Base-by-base conservation (phyloP, 2,888 invertebrate species). In the Hoplodrina ambigua region DNA sequence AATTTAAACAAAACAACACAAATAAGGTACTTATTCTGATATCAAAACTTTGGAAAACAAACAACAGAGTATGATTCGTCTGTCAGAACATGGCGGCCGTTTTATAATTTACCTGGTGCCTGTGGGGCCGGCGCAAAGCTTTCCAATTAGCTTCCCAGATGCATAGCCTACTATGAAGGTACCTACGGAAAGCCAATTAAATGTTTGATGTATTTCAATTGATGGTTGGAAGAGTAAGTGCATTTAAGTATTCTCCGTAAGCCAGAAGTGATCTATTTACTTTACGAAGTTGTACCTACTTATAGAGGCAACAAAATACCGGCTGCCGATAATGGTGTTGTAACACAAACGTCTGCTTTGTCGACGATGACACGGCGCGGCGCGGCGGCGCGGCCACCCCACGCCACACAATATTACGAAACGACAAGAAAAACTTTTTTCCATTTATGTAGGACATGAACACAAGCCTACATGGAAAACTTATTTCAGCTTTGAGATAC, bases 311-410 rank as follows among this genome's bases (percentile, higher is more conserved):
- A 72, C 58, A 70, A 81, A 81, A 80, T 84, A 81, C 81, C 87
- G 80, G 87, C 83, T 88, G 88, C 71, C 75, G 79, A 87, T 87
- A 88, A 88, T 86, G 82, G 80, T 72, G 82, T 75, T 80, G 83
- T 82, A 80, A 82, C 78, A 75, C 85, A 85, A 82, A 74, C 78
- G 81, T 72, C 69, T 80, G 82, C 68, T 81, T 74, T 72, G 83
- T 74, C 72, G 80, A 68, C 78, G 80, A 74, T 71, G 78, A 75
- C 78, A 75, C 79, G 71, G 66, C 65, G 56, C 54, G 41, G 33
- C 50, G 41, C 60, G 46, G 25, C 17, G 37, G 25, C 17, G 37
- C 17, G 60, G 41, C 70, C 70, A 61, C 80, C 69, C 69, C 65
- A 58, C 73, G 54, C 73, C 76, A 72, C 67, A 58, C 63, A 69